Percentiles rank a stretch among this genome's conserved stretches.
Conservation (phyloP, 2,797 vertebrate species). For the Tympanoctomys barrerae region DNA sequence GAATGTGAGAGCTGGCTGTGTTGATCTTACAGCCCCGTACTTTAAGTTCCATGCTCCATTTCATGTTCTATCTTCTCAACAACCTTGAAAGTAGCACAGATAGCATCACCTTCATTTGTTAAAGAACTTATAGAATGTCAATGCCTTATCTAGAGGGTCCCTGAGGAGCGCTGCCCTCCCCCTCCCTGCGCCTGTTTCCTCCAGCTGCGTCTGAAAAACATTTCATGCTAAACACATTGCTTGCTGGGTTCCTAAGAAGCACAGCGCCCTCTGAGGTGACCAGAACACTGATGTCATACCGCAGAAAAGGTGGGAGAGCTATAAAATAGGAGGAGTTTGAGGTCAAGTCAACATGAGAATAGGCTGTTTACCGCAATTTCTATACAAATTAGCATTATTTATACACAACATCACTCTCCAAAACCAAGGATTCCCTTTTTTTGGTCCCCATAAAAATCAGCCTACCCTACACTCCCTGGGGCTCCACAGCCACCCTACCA, state of each 20-base stretch:
- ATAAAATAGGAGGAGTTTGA: background rate
- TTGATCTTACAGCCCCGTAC: background rate
- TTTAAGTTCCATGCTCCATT: conserved; percentile 21
- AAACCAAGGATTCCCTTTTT: background rate
- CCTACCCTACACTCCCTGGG: background rate
- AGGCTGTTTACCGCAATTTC: background rate
- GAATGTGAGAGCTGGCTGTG: background rate
- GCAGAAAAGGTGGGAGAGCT: background rate
- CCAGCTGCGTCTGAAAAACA: background rate
- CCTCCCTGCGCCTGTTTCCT: background rate
- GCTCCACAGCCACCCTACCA: background rate
- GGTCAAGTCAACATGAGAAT: background rate
- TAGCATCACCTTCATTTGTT: background rate
- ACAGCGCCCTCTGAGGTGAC: background rate
- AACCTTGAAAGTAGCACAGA: background rate
- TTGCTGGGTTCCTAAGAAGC: conserved; percentile 12
- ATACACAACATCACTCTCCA: background rate
- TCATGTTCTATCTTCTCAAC: background rate
- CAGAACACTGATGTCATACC: background rate
- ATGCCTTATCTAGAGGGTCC: background rate
- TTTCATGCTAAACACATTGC: background rate
- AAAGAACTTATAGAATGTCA: background rate
- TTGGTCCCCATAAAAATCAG: background rate
- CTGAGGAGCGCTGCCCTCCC: background rate
- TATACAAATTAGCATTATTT: background rate